phyloP scores from a whole-genome alignment of 2,888 invertebrate genomes.

The Malthinus flaveolus region DNA sequence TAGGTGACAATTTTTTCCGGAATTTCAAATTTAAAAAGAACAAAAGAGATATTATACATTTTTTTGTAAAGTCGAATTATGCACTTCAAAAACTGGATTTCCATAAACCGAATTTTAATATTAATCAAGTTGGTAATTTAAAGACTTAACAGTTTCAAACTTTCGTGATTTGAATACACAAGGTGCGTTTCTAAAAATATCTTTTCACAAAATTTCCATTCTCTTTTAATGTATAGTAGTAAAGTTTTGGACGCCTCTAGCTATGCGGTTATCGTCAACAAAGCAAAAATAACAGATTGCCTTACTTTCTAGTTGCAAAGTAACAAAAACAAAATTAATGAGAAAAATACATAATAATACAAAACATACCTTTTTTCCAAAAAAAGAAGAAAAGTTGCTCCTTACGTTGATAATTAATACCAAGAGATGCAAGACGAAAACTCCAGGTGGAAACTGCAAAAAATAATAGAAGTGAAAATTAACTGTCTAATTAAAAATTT shows the following conservation, averaged over 20 bases:
- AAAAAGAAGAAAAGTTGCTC: background rate
- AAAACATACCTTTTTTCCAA: constrained; percentile 6
- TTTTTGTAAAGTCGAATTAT: constrained; percentile 8
- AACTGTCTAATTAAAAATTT: too few relatives aligned
- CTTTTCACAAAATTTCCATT: constrained; percentile 36
- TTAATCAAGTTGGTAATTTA: constrained; percentile 40
- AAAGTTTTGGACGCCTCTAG: constrained; percentile 32
- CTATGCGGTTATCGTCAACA: constrained; percentile 30
- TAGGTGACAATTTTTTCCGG: too few relatives aligned
- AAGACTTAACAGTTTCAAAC: constrained; percentile 36
- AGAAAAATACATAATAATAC: constrained; percentile 1
- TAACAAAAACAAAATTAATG: constrained; percentile 20
- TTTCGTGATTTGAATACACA: constrained; percentile 40
- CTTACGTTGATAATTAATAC: background rate
- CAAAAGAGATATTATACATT: too few relatives aligned
- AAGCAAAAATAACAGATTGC: constrained; percentile 34
- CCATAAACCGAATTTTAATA: constrained; percentile 39
- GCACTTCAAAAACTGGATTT: constrained; percentile 25
- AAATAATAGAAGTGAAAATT: too few relatives aligned
- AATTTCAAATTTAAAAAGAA: too few relatives aligned
- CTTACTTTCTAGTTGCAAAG: constrained; percentile 24
- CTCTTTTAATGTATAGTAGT: constrained; percentile 25
- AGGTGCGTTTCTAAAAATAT: constrained; percentile 37
- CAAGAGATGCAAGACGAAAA: too few relatives aligned
- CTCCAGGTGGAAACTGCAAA: too few relatives aligned